Evolutionary conservation across 2,797 vertebrate species (phyloP).

Genomic region (Gymnoscopelus braueri): DNA sequence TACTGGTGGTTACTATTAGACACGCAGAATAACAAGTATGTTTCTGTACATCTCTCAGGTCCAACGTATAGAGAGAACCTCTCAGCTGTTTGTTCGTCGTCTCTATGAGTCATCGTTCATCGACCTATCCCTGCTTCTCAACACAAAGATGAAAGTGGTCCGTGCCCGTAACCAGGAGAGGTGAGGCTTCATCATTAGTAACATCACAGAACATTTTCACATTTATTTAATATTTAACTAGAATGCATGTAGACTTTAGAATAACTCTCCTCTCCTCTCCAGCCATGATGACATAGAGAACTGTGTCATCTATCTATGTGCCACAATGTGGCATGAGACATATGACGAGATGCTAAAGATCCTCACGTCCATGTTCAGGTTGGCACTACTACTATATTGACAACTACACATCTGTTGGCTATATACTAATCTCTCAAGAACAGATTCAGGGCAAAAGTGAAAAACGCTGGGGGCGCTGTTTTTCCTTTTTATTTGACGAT

Average conservation of each 20-base stretch:
- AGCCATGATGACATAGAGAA: constrained; percentile 74
- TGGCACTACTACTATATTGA: constrained; percentile 12
- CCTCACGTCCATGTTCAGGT: constrained; percentile 87
- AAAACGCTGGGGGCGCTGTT: no score
- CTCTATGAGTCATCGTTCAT: constrained; percentile 86
- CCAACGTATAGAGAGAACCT: constrained; percentile 83
- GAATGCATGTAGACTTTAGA: no score
- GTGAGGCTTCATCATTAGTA: constrained; percentile 50
- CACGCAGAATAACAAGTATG: no score
- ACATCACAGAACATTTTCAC: no score
- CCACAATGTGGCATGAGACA: constrained; percentile 88
- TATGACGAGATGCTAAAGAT: constrained; percentile 88
- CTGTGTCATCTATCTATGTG: constrained; percentile 85
- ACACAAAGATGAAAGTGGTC: constrained; percentile 82
- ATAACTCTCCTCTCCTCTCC: constrained; percentile 21
- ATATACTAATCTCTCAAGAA: no score
- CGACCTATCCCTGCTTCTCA: constrained; percentile 84
- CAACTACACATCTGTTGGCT: neutral
- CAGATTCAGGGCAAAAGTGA: no score
- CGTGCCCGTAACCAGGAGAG: constrained; percentile 71
- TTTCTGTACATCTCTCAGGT: constrained; percentile 29
- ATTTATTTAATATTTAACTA: no score
- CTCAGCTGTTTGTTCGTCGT: constrained; percentile 84
- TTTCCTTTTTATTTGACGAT: no score
- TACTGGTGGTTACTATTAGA: no score